Percentiles rank a stretch among this genome's conserved stretches.
Evolutionary conservation across 2,888 invertebrate species (phyloP).

Genomic region (Lochmaea crataegi): DNA sequence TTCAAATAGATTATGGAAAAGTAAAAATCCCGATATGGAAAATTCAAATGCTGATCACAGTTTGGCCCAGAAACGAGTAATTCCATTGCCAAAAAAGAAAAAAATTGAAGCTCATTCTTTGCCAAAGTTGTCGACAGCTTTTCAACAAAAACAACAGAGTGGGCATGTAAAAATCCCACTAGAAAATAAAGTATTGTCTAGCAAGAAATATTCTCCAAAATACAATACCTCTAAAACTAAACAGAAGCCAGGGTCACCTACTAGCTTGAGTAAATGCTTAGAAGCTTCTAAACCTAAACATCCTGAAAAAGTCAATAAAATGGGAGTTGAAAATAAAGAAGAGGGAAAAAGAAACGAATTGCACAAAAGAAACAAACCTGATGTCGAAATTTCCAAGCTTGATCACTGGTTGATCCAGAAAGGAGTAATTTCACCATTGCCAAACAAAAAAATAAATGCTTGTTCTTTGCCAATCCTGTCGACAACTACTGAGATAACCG

Average conservation of each 20-base stretch:
- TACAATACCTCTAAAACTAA: not conserved
- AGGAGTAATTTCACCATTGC: too few species aligned
- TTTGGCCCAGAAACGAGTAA: conserved; percentile 7
- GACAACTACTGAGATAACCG: too few species aligned
- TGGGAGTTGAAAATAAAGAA: too few species aligned
- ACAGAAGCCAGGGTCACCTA: not conserved
- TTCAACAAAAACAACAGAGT: not conserved
- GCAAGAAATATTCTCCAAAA: not conserved
- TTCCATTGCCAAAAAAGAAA: not conserved
- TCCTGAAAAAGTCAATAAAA: too few species aligned
- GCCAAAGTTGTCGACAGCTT: not conserved
- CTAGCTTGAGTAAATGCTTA: not conserved
- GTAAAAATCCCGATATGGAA: not conserved
- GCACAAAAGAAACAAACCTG: too few species aligned
- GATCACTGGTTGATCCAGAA: too few species aligned
- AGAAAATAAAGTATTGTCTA: not conserved
- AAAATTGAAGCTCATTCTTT: not conserved
- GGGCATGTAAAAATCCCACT: not conserved
- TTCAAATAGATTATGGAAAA: conserved; percentile 20
- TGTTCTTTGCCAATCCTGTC: too few species aligned
- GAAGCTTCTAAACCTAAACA: not conserved
- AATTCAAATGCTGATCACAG: conserved; percentile 22
- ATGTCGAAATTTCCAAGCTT: too few species aligned
- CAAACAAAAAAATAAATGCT: too few species aligned
- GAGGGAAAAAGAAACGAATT: too few species aligned